Base-by-base conservation (phyloP, 2,888 invertebrate species). In the Tricholauxania praeusta region DNA sequence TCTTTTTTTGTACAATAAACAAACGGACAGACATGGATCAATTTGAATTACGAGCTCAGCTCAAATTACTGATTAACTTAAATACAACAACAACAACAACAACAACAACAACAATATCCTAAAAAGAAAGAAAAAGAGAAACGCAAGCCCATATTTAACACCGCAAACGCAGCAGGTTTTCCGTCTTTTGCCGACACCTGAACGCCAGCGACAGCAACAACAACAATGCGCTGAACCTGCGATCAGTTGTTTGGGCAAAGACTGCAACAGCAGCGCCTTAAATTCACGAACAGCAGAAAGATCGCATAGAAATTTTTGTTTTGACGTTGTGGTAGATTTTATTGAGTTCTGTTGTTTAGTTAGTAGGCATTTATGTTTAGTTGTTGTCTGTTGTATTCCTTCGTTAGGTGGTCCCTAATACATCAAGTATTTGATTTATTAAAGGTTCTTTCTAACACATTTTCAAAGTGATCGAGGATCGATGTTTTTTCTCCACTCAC, bases 21-120 rank as follows among this genome's bases (percentile, higher is more conserved):
- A 39, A 62, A 15, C 53, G 65, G 72, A 62, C 60, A 72, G 74
- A 75, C 65, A 60, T 22, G 65, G 66, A 76, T 74, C 72, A 60
- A 57, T 70, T 79, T 83, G 81, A 82, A 77, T 80, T 80, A 82
- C 82, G 82, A 79, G 78, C 74, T 81, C 81, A 68, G 73, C 75
- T 71, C 73, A 73, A 65, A 70, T 74, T 72, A 69, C 72, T 12
- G 52, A 63, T 28, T 49, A 55, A 19, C 62, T 17, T 15, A 48
- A 47, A 47, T 64, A 10, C 10, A 39, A 48, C n/a, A 17, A 28
- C 49, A 72, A 59, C 12, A 47, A 14, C 47, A 65, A 22, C 53
- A 60, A 59, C 28, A 69, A 68, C 8, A 32, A 17, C 12, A 28
- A 17, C 2, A 10, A n/a, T 3, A 15, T 14, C 14, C 14, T 14